A percentile compares a stretch with the other conserved stretches of the same genome.
phyloP scores from a whole-genome alignment of 2,797 vertebrate genomes.

The Lacerta viridis region DNA sequence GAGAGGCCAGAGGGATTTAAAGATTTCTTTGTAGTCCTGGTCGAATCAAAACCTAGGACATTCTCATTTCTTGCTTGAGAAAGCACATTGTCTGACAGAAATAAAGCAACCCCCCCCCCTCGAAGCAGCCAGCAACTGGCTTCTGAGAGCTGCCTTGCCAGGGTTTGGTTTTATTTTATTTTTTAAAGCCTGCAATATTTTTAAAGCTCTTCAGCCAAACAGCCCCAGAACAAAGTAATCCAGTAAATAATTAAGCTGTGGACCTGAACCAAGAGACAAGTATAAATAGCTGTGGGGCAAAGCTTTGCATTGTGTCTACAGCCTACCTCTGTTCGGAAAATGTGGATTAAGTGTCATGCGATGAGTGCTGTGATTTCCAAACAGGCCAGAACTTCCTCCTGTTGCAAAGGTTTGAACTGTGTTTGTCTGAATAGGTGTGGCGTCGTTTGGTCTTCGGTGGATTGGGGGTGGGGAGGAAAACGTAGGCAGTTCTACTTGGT shows the following conservation, averaged over 20 bases:
- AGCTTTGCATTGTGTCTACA: slow-evolving; percentile 35
- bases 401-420: slow-evolving; percentile 14
- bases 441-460: background rate
- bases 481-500: background rate
- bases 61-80: slow-evolving; percentile 4
- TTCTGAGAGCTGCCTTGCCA: background rate
- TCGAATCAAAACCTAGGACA: background rate
- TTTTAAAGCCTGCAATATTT: slow-evolving; percentile 21
- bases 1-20: slow-evolving; percentile 42
- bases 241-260: background rate
- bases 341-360: slow-evolving; percentile 50
- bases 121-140: slow-evolving; percentile 6
- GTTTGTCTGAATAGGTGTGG: background rate
- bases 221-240: slow-evolving; percentile 27
- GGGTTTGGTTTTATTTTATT: background rate
- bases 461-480: accelerated
- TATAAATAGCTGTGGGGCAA: background rate
- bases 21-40: slow-evolving; percentile 24
- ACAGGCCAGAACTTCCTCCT: slow-evolving; percentile 17
- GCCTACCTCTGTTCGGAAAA: slow-evolving; percentile 38
- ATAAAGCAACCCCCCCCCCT: background rate
- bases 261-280: slow-evolving; percentile 30
- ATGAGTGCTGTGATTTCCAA: slow-evolving; percentile 34
- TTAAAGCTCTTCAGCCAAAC: background rate
- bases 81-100: slow-evolving; percentile 23